Percentiles rank a stretch among this genome's conserved stretches.
phyloP scores from a whole-genome alignment of 1,140 invertebrate genomes.

The Ostrea edulis region DNA sequence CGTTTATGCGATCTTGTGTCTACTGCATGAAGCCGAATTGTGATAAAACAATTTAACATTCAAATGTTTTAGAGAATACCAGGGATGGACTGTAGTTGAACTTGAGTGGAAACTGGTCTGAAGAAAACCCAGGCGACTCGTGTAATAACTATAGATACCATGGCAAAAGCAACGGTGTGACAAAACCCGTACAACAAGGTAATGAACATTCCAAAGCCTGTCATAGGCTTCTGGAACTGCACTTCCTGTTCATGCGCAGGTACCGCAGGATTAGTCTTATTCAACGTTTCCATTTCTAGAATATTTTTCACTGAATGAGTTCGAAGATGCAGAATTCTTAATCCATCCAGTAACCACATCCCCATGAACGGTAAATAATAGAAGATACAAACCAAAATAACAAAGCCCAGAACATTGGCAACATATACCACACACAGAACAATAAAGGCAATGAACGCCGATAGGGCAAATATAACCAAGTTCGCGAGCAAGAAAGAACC shows the following conservation, averaged over 20 bases:
- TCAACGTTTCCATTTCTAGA: not conserved
- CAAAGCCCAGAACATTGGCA: not conserved
- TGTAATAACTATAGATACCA: not conserved
- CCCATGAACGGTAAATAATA: not conserved
- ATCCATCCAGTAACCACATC: conserved; percentile 4
- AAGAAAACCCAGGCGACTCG: not conserved
- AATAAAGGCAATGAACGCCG: not conserved
- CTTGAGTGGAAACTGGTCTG: not conserved
- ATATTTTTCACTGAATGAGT: not conserved
- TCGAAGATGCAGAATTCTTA: not conserved
- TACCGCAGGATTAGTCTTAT: not conserved
- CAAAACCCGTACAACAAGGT: not conserved
- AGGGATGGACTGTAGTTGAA: not conserved
- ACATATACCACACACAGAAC: not conserved
- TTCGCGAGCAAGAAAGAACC: not conserved
- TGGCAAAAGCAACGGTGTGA: conserved; percentile 14
- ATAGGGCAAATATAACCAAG: not conserved
- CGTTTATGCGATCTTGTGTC: too few relatives aligned
- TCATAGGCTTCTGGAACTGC: not conserved
- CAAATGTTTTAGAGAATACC: not conserved
- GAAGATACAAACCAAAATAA: not conserved
- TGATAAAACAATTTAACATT: too few relatives aligned
- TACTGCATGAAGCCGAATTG: too few relatives aligned
- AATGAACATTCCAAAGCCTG: not conserved
- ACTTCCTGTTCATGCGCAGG: not conserved